A percentile compares a stretch with the other conserved stretches of the same genome.
phyloP scores from a whole-genome alignment of 2,888 invertebrate species.

The Chymomyza fuscimana region DNA sequence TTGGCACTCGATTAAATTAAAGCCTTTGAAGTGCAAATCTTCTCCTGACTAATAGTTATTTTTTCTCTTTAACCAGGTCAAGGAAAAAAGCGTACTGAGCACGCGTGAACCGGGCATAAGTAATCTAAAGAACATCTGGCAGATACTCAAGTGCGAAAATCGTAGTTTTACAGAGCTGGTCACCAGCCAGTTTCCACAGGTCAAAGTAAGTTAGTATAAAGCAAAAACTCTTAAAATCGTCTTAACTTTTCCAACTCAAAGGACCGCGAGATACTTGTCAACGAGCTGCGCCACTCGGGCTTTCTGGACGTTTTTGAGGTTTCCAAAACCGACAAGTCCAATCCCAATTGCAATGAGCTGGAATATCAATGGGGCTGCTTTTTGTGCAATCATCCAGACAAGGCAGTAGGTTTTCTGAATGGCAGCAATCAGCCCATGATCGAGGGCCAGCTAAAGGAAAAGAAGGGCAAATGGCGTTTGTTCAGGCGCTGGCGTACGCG shows the following conservation, averaged over 20 bases:
- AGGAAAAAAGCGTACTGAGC: conserved; percentile 88
- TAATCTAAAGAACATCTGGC: conserved; percentile 95
- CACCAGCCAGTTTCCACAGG: conserved; percentile 95
- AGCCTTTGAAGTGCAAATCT: no score
- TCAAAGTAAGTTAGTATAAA: conserved; percentile 83
- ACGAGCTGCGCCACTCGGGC: conserved; percentile 91
- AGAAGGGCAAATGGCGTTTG: conserved; percentile 94
- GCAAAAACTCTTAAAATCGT: not conserved
- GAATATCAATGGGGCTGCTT: conserved; percentile 91
- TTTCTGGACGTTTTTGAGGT: conserved; percentile 97
- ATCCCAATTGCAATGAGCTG: conserved; percentile 80
- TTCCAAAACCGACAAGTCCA: conserved; percentile 80
- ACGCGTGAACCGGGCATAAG: conserved; percentile 90
- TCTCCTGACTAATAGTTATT: no score
- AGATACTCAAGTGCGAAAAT: conserved; percentile 94
- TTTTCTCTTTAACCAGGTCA: conserved; percentile 80
- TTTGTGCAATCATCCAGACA: conserved; percentile 94
- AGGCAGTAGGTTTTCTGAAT: conserved; percentile 90
- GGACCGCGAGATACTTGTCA: conserved; percentile 92
- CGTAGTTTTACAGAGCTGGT: conserved; percentile 93
- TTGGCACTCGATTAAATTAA: not conserved
- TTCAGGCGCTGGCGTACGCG: conserved; percentile 95
- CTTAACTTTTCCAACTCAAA: conserved; percentile 60
- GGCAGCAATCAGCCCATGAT: conserved; percentile 92
- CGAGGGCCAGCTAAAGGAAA: conserved; percentile 94